These are phyloP conservation scores for Bradypodion pumilum DNA, from an alignment of 2,797 vertebrate species.

Conservation along the genomic window DNA sequence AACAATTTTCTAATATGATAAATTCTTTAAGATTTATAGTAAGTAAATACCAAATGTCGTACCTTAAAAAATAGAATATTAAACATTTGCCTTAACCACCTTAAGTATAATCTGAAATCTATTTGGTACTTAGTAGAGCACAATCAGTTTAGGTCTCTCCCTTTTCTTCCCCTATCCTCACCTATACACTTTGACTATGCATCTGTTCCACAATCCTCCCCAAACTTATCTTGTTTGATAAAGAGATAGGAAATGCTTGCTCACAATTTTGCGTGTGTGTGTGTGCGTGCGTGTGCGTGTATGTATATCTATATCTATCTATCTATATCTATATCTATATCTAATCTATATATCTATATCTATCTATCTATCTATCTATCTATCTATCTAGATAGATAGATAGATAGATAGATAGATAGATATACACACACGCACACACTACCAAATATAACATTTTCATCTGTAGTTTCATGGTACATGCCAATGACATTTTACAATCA, in stretches of 20 bases:
- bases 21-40: too few relatives aligned
- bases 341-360: too few relatives aligned
- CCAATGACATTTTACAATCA: background rate
- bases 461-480: constrained; percentile 22
- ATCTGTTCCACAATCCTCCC: background rate
- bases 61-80: background rate
- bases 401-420: too few relatives aligned
- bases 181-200: too few relatives aligned
- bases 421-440: too few relatives aligned
- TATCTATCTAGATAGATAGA: too few relatives aligned
- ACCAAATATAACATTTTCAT: background rate
- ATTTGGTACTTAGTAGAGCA: background rate
- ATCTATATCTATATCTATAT: too few relatives aligned
- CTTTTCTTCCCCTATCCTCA: background rate
- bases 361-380: too few relatives aligned
- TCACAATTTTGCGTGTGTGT: too few relatives aligned
- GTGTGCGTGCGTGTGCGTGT: too few relatives aligned
- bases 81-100: background rate
- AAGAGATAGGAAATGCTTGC: background rate
- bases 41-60: too few relatives aligned
- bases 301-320: too few relatives aligned
- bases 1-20: background rate
- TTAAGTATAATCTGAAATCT: background rate
- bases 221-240: background rate
- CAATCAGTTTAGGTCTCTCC: background rate